phyloP scores from a whole-genome alignment of 2,888 invertebrate species.

The Volucella inanis region DNA sequence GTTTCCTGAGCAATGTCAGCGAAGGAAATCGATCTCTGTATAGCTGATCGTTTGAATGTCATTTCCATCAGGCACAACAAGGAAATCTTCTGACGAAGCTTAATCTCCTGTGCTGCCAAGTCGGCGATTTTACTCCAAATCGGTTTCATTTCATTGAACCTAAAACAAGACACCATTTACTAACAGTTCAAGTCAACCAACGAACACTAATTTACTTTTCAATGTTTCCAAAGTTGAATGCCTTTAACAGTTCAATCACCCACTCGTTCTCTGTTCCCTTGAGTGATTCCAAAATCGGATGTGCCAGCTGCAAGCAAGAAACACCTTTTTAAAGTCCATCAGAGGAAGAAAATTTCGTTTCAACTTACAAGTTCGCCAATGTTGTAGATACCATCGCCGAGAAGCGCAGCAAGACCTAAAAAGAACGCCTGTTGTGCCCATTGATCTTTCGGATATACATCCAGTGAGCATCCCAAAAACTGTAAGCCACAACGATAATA shows the following conservation, averaged over 20 bases:
- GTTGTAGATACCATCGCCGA: constrained; percentile 98
- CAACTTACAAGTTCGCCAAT: constrained; percentile 93
- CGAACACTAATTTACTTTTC: constrained; percentile 44
- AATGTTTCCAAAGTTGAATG: constrained; percentile 94
- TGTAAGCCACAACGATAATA: constrained; percentile 97
- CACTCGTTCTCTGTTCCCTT: constrained; percentile 92
- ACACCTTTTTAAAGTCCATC: background rate
- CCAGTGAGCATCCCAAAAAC: constrained; percentile 90
- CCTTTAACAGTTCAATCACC: constrained; percentile 92
- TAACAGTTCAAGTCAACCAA: background rate
- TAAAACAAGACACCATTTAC: constrained; percentile 74
- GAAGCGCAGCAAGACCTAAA: constrained; percentile 95
- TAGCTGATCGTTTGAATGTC: constrained; percentile 97
- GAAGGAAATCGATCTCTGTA: constrained; percentile 93
- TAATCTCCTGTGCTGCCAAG: constrained; percentile 90
- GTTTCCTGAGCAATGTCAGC: constrained; percentile 94
- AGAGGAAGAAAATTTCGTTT: background rate
- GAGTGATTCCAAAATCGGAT: constrained; percentile 94
- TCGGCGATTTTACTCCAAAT: constrained; percentile 92
- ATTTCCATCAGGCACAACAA: constrained; percentile 98
- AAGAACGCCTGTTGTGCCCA: constrained; percentile 93
- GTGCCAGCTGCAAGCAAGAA: constrained; percentile 88
- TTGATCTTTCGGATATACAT: constrained; percentile 86
- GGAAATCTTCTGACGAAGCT: constrained; percentile 94
- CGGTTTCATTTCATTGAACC: constrained; percentile 88